These are phyloP conservation scores for Metopia argyrocephala DNA, from an alignment of 2,888 invertebrate genomes.

Conservation along the genomic window DNA sequence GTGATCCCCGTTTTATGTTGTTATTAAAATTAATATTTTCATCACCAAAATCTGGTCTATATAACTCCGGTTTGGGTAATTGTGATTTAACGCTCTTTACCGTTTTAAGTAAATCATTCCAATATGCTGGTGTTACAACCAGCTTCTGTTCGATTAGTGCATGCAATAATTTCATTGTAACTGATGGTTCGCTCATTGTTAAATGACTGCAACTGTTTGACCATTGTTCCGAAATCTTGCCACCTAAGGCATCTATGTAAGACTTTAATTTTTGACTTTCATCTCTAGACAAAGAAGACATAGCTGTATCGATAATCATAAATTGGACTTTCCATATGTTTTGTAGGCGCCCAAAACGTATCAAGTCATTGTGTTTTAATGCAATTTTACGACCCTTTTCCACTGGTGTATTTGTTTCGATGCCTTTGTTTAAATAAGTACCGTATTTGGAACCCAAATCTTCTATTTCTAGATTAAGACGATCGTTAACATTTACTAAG, in stretches of 20 bases:
- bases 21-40: conserved; percentile 81
- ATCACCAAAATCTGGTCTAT: conserved; percentile 82
- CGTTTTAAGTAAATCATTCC: conserved; percentile 79
- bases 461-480: conserved; percentile 78
- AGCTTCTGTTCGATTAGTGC: conserved; percentile 85
- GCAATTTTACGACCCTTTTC: conserved; percentile 77
- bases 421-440: conserved; percentile 82
- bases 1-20: conserved; percentile 79
- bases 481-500: conserved; percentile 66
- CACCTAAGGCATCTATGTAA: conserved; percentile 82
- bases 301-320: conserved; percentile 81
- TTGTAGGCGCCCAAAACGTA: conserved; percentile 85
- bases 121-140: conserved; percentile 85
- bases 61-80: conserved; percentile 81
- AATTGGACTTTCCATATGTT: conserved; percentile 82
- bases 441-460: conserved; percentile 88
- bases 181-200: conserved; percentile 84
- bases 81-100: conserved; percentile 76
- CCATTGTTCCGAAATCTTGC: conserved; percentile 82
- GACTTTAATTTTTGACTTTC: conserved; percentile 80
- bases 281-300: conserved; percentile 82
- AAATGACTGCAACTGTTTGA: conserved; percentile 82
- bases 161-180: conserved; percentile 87
- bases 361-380: conserved; percentile 81
- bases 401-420: conserved; percentile 77